phyloP scores from a whole-genome alignment of 2,113 vertebrate genomes.

The Budorcas taxicolor region DNA sequence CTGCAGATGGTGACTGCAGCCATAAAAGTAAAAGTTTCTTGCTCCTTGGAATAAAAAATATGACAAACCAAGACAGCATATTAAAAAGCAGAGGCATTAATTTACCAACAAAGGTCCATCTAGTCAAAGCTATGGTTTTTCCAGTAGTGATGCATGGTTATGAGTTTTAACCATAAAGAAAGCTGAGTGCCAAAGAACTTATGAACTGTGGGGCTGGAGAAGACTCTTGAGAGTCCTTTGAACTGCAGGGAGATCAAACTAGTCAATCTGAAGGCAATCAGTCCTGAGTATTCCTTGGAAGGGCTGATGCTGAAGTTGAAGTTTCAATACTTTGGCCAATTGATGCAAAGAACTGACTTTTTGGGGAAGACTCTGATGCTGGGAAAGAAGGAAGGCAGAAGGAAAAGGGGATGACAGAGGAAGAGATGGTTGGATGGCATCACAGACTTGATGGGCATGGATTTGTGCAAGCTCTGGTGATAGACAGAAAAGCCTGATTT shows the following conservation, averaged over 20 bases:
- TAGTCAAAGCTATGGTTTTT: neutral
- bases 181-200: neutral
- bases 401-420: neutral
- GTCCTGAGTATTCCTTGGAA: neutral
- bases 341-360: neutral
- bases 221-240: neutral
- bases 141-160: neutral
- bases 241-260: neutral
- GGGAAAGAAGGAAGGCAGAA: neutral
- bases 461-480: neutral
- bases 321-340: neutral
- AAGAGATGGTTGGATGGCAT: neutral
- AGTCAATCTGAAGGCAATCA: neutral
- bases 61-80: neutral
- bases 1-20: neutral
- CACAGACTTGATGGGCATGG: rapidly evolving
- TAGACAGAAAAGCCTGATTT: neutral
- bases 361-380: neutral
- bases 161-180: neutral
- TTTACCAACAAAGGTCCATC: rapidly evolving
- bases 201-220: neutral
- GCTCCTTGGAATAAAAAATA: neutral
- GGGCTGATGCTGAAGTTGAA: neutral
- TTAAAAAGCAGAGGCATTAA: neutral
- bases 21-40: neutral